phyloP scores from a whole-genome alignment of 2,888 invertebrate species.

The Branchipolynoe longqiensis region DNA sequence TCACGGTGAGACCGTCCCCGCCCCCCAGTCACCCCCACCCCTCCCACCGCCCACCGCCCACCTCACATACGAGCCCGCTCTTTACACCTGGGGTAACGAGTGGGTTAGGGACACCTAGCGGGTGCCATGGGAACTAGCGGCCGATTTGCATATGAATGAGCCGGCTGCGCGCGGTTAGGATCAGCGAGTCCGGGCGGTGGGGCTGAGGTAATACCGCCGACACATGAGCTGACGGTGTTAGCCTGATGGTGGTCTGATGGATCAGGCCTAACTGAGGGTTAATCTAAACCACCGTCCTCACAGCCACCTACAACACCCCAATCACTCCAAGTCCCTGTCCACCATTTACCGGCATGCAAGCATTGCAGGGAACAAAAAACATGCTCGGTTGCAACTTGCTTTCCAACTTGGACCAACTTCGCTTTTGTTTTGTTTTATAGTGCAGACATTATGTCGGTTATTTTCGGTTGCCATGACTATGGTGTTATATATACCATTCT shows the following conservation, averaged over 20 bases:
- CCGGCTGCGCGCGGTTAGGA: constrained; percentile 15
- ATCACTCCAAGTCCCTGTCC: too few species aligned
- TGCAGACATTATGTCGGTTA: too few species aligned
- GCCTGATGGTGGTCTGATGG: too few species aligned
- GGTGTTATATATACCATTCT: too few species aligned
- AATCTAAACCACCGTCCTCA: constrained; percentile 1
- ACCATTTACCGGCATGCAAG: too few species aligned
- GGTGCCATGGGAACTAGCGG: not conserved
- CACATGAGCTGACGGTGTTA: not conserved
- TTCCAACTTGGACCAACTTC: too few species aligned
- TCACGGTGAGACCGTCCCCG: not conserved
- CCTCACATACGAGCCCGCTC: not conserved
- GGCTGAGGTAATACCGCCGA: not conserved
- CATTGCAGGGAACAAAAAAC: too few species aligned
- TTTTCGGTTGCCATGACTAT: too few species aligned
- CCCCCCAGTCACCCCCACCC: not conserved
- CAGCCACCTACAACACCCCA: too few species aligned
- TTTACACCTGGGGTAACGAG: not conserved
- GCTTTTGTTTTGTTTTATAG: too few species aligned
- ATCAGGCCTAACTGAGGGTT: not conserved
- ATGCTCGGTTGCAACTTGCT: too few species aligned
- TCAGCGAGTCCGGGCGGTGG: constrained; percentile 5
- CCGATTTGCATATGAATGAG: constrained; percentile 35
- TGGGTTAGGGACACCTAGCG: not conserved
- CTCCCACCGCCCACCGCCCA: too few species aligned